Conservation (phyloP, 2,888 invertebrate genomes). For the Drosophila peninsularis region DNA sequence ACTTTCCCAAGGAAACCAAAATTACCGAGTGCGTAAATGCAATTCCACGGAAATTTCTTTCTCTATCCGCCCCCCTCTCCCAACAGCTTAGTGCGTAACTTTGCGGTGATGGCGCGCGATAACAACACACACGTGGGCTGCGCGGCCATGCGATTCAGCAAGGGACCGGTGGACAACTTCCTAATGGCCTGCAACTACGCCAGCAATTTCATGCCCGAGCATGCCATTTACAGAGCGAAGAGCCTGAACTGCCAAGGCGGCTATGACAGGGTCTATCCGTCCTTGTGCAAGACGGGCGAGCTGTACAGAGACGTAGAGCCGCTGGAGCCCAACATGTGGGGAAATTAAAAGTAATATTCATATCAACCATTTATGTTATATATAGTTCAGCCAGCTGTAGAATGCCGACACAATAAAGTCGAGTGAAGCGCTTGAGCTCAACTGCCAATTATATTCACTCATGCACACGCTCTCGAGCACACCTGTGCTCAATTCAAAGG, state of each 20-base stretch:
- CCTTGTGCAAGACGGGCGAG: conserved; percentile 57
- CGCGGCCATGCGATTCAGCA: conserved; percentile 50
- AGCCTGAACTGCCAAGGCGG: conserved; percentile 51
- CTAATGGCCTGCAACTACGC: conserved; percentile 69
- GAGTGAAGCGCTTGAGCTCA: background rate
- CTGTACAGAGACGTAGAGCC: conserved; percentile 41
- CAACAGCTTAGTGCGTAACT: conserved; percentile 54
- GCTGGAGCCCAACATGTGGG: conserved; percentile 30
- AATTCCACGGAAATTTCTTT: background rate
- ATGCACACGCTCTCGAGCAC: background rate
- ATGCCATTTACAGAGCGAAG: conserved; percentile 54
- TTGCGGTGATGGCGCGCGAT: conserved; percentile 65
- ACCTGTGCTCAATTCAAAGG: background rate
- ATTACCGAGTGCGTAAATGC: conserved; percentile 45
- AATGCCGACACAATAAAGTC: background rate
- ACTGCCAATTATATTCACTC: background rate
- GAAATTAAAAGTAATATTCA: background rate
- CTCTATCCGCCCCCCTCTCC: background rate
- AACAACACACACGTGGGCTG: conserved; percentile 67
- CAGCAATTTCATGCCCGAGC: conserved; percentile 36
- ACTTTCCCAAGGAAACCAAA: conserved; percentile 54
- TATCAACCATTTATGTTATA: conserved; percentile 21
- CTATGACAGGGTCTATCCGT: conserved; percentile 38
- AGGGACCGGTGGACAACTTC: conserved; percentile 35
- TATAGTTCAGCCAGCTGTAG: conserved; percentile 19